Base-by-base conservation (phyloP, 2,113 vertebrate species). In the Heloderma charlesbogerti region DNA sequence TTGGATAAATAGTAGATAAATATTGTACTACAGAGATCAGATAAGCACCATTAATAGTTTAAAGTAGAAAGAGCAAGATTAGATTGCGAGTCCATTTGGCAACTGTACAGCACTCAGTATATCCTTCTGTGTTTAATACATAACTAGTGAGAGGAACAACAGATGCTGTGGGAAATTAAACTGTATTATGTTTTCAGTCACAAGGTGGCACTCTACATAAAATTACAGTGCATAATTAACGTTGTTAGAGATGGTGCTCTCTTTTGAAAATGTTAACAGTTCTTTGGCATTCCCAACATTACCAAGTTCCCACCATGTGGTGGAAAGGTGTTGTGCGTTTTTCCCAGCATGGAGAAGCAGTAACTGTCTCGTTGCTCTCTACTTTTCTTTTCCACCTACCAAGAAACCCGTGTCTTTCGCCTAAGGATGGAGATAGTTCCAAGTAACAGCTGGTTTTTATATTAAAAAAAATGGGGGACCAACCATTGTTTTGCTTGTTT, bases 181-280 rank as follows among this genome's bases (percentile, higher is more conserved):
- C 22, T n/a, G 31, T 43, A 43, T 60, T 89, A 57, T 60, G 51
- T 89, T 89, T 83, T 43, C 34, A 34, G 45, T 60, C 88, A 89
- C 67, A 54, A 83, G 67, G 48, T 84, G 88, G 88, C 80, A 89
- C 69, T 63, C 51, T 89, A 40, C 51, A 63, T 72, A 75, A 78
- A 77, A 88, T 16, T 18, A 4, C 16, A 25, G 86, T 22, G 12
- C 7, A 60, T 60, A 83, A 57, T 81, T 48, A 71, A 40, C 48
- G 31, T 34, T 43, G 31, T 13, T 87, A 57, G n/a, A 40, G 12
- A 40, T 37, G 22, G 48, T 54, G 45, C 48, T 82, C 15, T 72
- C 22, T 18, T 37, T 27, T 20, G 45, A 71, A 69, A 89, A 82
- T 31, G n/a, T 48, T 15, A 81, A 54, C n/a, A 3, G 60, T 43